phyloP scores from a whole-genome alignment of 2,888 invertebrate genomes.

The Erpobdella octoculata region DNA sequence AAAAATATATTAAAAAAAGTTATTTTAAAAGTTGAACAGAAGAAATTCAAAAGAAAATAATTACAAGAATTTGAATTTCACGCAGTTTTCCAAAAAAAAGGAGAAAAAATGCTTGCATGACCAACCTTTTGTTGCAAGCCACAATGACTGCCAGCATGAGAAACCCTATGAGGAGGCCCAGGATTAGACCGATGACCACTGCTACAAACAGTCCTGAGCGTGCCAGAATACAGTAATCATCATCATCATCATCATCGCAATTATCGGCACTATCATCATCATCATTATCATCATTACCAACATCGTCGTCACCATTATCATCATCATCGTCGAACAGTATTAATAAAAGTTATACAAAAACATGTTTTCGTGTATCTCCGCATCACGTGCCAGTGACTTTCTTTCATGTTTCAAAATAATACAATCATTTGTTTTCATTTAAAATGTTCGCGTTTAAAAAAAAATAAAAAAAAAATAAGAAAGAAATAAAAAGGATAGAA shows the following conservation, averaged over 20 bases:
- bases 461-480: not conserved
- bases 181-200: constrained; percentile 22
- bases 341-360: not conserved
- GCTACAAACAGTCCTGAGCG: constrained; percentile 15
- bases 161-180: constrained; percentile 25
- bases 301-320: not conserved
- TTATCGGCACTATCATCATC: not conserved
- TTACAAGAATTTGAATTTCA: too few relatives aligned
- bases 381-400: not conserved
- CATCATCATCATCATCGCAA: not conserved
- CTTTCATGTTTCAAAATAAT: not conserved
- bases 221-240: not conserved
- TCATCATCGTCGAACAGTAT: not conserved
- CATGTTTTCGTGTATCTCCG: too few relatives aligned
- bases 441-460: not conserved
- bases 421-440: not conserved
- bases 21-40: too few relatives aligned
- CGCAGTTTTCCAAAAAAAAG: not conserved
- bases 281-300: not conserved
- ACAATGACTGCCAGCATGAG: constrained; percentile 28
- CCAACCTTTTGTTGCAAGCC: constrained; percentile 20
- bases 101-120: not conserved
- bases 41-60: too few relatives aligned
- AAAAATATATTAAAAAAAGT: too few relatives aligned
- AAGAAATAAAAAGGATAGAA: not conserved